Percentiles rank a stretch among this genome's conserved stretches.
Conservation (phyloP, 2,888 invertebrate species). For the Drosophila dives region DNA sequence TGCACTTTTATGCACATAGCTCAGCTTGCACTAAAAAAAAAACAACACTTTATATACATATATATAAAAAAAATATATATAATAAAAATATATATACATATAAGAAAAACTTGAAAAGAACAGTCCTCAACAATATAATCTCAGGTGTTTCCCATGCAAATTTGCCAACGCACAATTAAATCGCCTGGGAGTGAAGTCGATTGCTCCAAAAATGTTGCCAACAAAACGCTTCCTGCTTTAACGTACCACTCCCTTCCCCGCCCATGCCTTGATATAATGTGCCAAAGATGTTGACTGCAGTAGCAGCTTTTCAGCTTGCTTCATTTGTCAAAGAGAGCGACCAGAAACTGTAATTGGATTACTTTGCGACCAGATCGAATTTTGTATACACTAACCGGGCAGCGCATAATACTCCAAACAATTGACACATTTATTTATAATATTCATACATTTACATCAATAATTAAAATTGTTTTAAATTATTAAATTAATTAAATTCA, state of each 20-base stretch:
- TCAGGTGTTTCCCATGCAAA: constrained; percentile 60
- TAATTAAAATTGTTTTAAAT: background rate
- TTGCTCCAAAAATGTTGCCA: constrained; percentile 25
- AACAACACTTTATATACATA: background rate
- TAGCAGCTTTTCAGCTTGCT: constrained; percentile 58
- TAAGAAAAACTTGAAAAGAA: background rate
- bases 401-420: background rate
- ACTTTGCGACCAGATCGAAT: constrained; percentile 5
- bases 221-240: constrained; percentile 42
- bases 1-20: background rate
- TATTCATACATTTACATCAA: background rate
- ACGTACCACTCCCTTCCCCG: no score
- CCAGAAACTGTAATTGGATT: background rate
- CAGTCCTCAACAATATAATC: constrained; percentile 8
- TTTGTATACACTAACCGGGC: background rate
- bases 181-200: constrained; percentile 52
- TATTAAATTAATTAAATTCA: background rate
- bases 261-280: constrained; percentile 8
- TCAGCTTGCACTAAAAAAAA: background rate
- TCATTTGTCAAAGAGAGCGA: constrained; percentile 67
- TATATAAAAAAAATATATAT: no score
- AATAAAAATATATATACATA: no score
- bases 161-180: constrained; percentile 73
- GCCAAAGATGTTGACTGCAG: constrained; percentile 63
- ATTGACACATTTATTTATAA: background rate